phyloP scores from a whole-genome alignment of 2,888 invertebrate genomes.

The Limulus polyphemus region DNA sequence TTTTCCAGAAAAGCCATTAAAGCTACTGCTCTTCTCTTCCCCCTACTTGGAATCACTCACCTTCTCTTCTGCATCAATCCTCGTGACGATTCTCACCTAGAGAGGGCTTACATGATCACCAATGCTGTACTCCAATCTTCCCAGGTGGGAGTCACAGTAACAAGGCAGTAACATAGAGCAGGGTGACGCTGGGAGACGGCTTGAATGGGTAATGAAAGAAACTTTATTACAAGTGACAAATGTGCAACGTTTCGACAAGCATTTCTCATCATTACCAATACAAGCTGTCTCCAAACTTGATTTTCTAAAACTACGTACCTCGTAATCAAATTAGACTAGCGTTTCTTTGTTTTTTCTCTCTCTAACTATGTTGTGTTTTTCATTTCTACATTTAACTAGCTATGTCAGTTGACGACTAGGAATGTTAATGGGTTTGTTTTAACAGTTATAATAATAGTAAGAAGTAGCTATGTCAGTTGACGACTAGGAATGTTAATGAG shows the following conservation, averaged over 20 bases:
- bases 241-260: not conserved
- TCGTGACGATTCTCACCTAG: slow-evolving; percentile 30
- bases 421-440: too few species aligned
- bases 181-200: not conserved
- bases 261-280: not conserved
- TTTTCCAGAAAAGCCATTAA: slow-evolving; percentile 36
- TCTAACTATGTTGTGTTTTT: too few species aligned
- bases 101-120: slow-evolving; percentile 39
- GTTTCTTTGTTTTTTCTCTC: not conserved
- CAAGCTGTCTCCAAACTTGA: too few species aligned
- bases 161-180: not conserved
- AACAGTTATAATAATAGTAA: too few species aligned
- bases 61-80: slow-evolving; percentile 42
- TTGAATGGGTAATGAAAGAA: not conserved
- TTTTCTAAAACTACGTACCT: not conserved
- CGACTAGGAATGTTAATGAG: too few species aligned
- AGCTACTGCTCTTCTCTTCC: slow-evolving; percentile 44
- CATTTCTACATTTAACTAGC: too few species aligned
- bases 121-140: slow-evolving; percentile 44
- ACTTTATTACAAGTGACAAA: not conserved
- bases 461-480: too few species aligned
- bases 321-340: not conserved
- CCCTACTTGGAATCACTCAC: slow-evolving; percentile 44
- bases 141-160: slow-evolving; percentile 35
- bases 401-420: too few species aligned